Evolutionary conservation across 2,113 vertebrate species (phyloP).

Genomic region (Lophotis ruficrista): DNA sequence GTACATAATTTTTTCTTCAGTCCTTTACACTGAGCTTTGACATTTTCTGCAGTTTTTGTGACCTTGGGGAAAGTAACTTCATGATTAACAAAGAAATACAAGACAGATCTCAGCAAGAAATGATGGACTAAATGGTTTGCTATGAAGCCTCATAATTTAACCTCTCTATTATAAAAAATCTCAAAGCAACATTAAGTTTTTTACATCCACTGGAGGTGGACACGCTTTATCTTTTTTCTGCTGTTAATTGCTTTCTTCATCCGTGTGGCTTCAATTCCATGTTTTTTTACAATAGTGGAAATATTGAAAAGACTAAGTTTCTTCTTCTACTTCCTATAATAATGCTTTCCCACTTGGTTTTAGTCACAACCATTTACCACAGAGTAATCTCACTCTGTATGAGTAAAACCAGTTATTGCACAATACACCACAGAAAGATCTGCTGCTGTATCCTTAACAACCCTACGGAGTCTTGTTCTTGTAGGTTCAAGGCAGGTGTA

Average conservation of each 20-base stretch:
- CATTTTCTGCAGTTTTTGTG: neutral
- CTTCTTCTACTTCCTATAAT: neutral
- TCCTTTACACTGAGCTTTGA: neutral
- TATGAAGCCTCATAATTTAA: neutral
- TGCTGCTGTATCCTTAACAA: neutral
- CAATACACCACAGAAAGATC: neutral
- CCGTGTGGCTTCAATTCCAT: neutral
- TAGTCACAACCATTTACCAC: neutral
- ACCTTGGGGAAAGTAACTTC: slow-evolving; percentile 2
- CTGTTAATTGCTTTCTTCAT: slow-evolving; percentile 12
- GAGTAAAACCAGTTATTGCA: neutral
- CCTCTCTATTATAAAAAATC: neutral
- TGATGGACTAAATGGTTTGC: neutral
- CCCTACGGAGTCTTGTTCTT: neutral
- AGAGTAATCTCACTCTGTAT: neutral
- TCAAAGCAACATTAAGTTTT: neutral
- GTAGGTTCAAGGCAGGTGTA: neutral
- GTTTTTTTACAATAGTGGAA: neutral
- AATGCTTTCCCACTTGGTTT: neutral
- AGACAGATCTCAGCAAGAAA: neutral
- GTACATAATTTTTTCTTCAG: neutral
- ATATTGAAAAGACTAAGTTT: neutral
- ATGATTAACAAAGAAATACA: neutral
- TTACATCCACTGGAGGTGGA: neutral
- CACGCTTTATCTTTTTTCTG: neutral